A percentile compares a stretch with the other conserved stretches of the same genome.
phyloP scores from a whole-genome alignment of 2,797 vertebrate species.

The Premnoplex brunnescens region DNA sequence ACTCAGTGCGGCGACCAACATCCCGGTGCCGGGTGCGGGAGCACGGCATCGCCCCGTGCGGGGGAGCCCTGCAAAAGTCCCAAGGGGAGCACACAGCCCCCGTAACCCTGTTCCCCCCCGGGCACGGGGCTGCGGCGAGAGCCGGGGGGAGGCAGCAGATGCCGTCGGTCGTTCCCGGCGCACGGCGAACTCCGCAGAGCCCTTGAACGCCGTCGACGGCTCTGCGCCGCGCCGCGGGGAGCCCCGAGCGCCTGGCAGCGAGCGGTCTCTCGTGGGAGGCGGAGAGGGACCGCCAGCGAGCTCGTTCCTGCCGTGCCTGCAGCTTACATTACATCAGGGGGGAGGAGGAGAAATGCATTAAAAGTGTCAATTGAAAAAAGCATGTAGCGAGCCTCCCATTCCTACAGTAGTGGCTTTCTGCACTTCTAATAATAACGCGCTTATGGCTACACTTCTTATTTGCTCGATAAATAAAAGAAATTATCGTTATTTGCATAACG shows the following conservation, averaged over 20 bases:
- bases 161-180: neutral
- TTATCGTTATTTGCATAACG: constrained; percentile 5
- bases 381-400: neutral
- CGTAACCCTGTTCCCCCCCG: neutral
- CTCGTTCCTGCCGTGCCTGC: neutral
- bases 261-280: neutral
- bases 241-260: neutral
- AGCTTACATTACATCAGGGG: neutral
- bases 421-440: neutral
- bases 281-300: neutral
- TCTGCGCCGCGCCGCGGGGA: neutral
- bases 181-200: neutral
- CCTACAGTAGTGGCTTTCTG: neutral
- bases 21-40: neutral
- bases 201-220: neutral
- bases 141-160: neutral
- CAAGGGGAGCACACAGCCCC: no score
- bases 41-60: neutral
- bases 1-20: no score
- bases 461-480: neutral
- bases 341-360: neutral
- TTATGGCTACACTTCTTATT: neutral
- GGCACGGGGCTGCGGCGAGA: neutral
- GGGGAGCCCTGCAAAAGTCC: neutral
- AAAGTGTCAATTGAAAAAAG: neutral